Base-by-base conservation (phyloP, 2,888 invertebrate genomes). In the Limenitis camilla region DNA sequence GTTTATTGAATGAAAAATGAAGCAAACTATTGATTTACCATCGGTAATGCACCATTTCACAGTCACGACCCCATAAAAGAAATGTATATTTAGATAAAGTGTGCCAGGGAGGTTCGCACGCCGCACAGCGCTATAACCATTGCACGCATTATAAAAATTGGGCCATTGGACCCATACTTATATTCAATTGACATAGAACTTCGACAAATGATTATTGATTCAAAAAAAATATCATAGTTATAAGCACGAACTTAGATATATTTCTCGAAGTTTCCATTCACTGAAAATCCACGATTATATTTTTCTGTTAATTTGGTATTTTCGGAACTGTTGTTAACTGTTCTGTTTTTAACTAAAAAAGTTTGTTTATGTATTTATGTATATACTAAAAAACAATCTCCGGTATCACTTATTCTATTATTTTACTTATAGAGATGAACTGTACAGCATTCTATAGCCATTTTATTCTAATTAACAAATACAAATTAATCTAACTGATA, bases 41-140 rank as follows among this genome's bases (percentile, higher is more conserved):
- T 60, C 68, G 66, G 75, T 81, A 81, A 81, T 78, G 76, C 78
- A 79, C 77, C 76, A 84, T 80, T 83, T 78, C 81, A 78, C 75
- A 76, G 82, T 83, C 83, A 84, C 85, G 86, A 84, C 73, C 78
- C 63, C 71, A 71, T 65, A 63, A 70, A 65, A 72, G 72, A 75
- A 77, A 78, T 75, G 73, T 71, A 76, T 72, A 76, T 78, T 78
- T 36, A 50, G 30, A 71, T 57, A 69, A 82, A 82, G 81, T 86
- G 52, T 77, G 83, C 70, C 84, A 78, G 73, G 71, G 74, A 72
- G 70, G 83, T 80, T 85, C 83, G 79, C 84, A 84, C 82, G 81
- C 60, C 66, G 64, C 40, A 19, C 19, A 19, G 19, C 19, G 19
- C 19, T 19, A 19, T 19, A 42, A 53, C 54, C 59, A 61, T 65